These are phyloP conservation scores for Mastomys coucha DNA, from an alignment of 2,113 vertebrate genomes.

Conservation along the genomic window DNA sequence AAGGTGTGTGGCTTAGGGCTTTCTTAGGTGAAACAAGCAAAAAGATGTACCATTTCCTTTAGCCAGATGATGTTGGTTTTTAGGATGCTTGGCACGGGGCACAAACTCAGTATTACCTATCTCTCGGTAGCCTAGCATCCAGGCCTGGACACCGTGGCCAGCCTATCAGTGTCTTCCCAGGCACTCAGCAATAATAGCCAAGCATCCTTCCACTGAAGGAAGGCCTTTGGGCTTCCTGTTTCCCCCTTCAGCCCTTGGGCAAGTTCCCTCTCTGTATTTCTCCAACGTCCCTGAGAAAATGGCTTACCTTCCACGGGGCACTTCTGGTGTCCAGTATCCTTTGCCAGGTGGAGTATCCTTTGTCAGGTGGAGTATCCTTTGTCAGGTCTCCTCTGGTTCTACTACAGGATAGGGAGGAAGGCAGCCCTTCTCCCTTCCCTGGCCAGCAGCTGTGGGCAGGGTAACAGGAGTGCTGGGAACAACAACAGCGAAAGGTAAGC, in stretches of 20 bases:
- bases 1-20: neutral
- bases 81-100: neutral
- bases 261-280: neutral
- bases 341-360: too few relatives aligned
- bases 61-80: neutral
- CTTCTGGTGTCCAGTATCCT: neutral
- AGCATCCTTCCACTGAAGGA: fast-evolving
- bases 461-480: neutral
- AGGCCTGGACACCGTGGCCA: fast-evolving
- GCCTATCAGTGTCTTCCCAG: neutral
- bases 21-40: neutral
- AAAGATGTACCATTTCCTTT: neutral
- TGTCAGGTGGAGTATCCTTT: too few relatives aligned
- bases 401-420: neutral
- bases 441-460: neutral
- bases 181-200: fast-evolving
- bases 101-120: neutral
- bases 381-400: too few relatives aligned
- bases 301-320: neutral
- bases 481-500: neutral
- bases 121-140: too few relatives aligned
- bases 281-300: neutral
- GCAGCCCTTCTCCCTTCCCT: too few relatives aligned
- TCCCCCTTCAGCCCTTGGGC: neutral
- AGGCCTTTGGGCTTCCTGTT: neutral